phyloP scores from a whole-genome alignment of 2,888 invertebrate genomes.

The Microctonus brassicae region DNA sequence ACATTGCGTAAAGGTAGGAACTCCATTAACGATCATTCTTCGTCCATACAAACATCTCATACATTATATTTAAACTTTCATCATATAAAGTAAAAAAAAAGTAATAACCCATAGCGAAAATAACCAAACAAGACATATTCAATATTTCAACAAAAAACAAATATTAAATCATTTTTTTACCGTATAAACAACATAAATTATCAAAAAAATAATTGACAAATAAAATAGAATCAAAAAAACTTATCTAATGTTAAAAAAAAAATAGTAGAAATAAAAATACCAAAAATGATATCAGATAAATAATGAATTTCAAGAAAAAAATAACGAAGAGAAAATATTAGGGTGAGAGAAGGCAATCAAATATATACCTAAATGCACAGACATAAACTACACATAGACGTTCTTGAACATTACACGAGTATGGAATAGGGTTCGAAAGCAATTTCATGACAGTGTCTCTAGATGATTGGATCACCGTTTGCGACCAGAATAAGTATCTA shows the following conservation, averaged over 20 bases:
- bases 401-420: slow-evolving; percentile 52
- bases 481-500: slow-evolving; percentile 59
- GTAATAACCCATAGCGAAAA: too few species aligned
- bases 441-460: slow-evolving; percentile 66
- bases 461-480: slow-evolving; percentile 66
- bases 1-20: slow-evolving; percentile 48
- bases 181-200: too few species aligned
- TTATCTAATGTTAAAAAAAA: background rate
- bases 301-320: slow-evolving; percentile 57
- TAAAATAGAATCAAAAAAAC: too few species aligned
- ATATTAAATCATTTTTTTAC: too few species aligned
- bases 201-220: too few species aligned
- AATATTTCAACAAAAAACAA: too few species aligned
- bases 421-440: slow-evolving; percentile 62
- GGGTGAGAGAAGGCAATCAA: slow-evolving; percentile 59
- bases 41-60: slow-evolving; percentile 43
- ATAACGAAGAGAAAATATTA: slow-evolving; percentile 48
- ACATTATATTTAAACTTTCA: too few species aligned
- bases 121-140: too few species aligned
- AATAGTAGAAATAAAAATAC: background rate
- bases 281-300: slow-evolving; percentile 41
- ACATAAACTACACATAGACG: background rate
- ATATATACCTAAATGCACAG: slow-evolving; percentile 33
- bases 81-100: too few species aligned
- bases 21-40: slow-evolving; percentile 63